Evolutionary conservation across 2,113 vertebrate genomes (phyloP).

Genomic region (Ceyx cyanopectus): DNA sequence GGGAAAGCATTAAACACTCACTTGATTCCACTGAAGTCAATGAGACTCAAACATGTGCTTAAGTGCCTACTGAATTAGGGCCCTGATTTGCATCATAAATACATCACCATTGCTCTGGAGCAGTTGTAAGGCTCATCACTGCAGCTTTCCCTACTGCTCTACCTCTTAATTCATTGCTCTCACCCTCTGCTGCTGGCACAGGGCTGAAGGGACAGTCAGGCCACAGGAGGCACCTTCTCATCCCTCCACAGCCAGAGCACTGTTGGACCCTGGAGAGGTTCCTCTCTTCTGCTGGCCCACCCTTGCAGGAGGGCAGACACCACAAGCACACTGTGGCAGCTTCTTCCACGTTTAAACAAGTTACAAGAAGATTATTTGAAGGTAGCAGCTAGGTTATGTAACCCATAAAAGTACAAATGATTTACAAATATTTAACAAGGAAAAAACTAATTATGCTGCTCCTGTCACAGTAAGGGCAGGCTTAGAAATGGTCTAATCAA

Average conservation of each 20-base stretch:
- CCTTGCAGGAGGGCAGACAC: not conserved
- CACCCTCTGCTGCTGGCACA: not conserved
- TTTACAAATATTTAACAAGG: constrained; percentile 83
- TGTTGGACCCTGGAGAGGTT: not conserved
- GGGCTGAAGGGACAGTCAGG: not conserved
- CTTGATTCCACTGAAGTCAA: not conserved
- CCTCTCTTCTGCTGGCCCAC: not conserved
- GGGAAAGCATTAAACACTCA: not conserved
- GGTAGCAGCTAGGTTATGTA: constrained; percentile 72
- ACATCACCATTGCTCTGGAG: not conserved
- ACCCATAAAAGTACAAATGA: constrained; percentile 75
- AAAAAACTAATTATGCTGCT: constrained; percentile 82
- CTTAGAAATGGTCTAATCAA: constrained; percentile 92
- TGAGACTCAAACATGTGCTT: not conserved
- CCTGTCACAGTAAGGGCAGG: constrained; percentile 82
- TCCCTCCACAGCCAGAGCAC: not conserved
- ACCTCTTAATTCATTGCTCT: not conserved
- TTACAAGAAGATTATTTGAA: constrained; percentile 70
- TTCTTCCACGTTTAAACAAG: constrained; percentile 49
- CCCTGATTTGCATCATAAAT: constrained; percentile 17
- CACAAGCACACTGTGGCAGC: not conserved
- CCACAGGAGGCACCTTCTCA: not conserved
- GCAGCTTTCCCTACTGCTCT: not conserved
- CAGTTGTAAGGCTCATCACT: not conserved
- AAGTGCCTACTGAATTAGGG: constrained; percentile 29